Percentiles rank a stretch among this genome's conserved stretches.
These are phyloP conservation scores for Strigamia transsilvanica DNA, from an alignment of 2,888 invertebrate species.

Conservation along the genomic window DNA sequence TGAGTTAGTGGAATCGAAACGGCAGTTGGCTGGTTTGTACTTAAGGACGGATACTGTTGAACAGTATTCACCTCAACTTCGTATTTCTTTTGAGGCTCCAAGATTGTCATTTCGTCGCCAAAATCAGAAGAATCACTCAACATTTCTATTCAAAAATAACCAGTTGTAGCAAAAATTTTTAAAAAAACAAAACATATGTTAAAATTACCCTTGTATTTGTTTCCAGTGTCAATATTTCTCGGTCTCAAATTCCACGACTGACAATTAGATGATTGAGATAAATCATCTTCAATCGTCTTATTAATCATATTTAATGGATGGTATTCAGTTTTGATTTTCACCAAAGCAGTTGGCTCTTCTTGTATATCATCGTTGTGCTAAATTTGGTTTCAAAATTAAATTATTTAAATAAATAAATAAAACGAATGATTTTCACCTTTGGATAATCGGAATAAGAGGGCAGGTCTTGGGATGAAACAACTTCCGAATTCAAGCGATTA, in stretches of 20 bases:
- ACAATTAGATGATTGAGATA: not conserved
- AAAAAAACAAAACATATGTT: not conserved
- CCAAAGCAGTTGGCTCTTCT: not conserved
- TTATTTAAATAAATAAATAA: not conserved
- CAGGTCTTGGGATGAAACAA: not conserved
- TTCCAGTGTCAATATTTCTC: not conserved
- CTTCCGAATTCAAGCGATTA: not conserved
- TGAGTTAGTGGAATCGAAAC: not conserved
- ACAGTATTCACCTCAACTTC: conserved; percentile 48
- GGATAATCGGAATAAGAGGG: not conserved
- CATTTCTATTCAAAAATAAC: conserved; percentile 33
- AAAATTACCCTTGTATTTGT: conserved; percentile 12
- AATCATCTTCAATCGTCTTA: not conserved
- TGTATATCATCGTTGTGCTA: not conserved
- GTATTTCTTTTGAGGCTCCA: conserved; percentile 38
- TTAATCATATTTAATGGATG: conserved; percentile 1
- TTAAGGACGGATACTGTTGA: conserved; percentile 35
- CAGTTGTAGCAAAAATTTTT: too few relatives aligned
- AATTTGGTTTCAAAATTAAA: not conserved
- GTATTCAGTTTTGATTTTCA: conserved; percentile 17
- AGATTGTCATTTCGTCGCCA: conserved; percentile 19
- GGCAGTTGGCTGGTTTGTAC: not conserved
- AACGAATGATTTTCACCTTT: not conserved
- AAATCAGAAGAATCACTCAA: conserved; percentile 41
- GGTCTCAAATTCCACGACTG: conserved; percentile 8